These are phyloP conservation scores for Acanthochromis polyacanthus DNA, from an alignment of 2,113 vertebrate species.

Conservation along the genomic window DNA sequence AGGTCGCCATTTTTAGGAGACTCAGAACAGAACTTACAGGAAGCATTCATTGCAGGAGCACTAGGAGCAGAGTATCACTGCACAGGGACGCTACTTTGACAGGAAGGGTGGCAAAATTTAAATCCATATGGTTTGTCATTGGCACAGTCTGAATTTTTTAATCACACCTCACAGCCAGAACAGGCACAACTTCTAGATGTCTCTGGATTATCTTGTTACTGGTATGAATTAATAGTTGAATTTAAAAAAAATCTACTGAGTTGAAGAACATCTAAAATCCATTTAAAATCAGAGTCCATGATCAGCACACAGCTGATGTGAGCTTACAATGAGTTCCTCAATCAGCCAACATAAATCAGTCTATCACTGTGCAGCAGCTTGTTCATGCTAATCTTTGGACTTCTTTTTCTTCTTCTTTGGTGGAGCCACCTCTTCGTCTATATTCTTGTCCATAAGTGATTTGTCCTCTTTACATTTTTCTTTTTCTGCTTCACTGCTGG, in stretches of 20 bases:
- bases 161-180: neutral
- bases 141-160: too few species aligned
- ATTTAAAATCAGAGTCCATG: neutral
- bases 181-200: neutral
- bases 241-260: neutral
- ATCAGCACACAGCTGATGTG: neutral
- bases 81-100: too few species aligned
- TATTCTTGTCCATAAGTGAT: neutral
- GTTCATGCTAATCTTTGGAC: slow-evolving; percentile 18
- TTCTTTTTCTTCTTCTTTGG: slow-evolving; percentile 67
- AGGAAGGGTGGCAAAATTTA: too few species aligned
- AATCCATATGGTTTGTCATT: too few species aligned
- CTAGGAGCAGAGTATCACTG: too few species aligned
- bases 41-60: too few species aligned
- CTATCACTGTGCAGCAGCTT: too few species aligned
- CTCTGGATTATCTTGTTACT: too few species aligned
- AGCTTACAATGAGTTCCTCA: neutral
- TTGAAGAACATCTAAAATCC: neutral
- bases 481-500: slow-evolving; percentile 52
- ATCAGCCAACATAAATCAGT: neutral
- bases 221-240: too few species aligned
- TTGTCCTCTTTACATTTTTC: slow-evolving; percentile 59
- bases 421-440: slow-evolving; percentile 21
- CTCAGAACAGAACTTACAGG: too few species aligned
- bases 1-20: too few species aligned